These are phyloP conservation scores for Metopia argyrocephala DNA, from an alignment of 2,888 invertebrate species.

Conservation along the genomic window DNA sequence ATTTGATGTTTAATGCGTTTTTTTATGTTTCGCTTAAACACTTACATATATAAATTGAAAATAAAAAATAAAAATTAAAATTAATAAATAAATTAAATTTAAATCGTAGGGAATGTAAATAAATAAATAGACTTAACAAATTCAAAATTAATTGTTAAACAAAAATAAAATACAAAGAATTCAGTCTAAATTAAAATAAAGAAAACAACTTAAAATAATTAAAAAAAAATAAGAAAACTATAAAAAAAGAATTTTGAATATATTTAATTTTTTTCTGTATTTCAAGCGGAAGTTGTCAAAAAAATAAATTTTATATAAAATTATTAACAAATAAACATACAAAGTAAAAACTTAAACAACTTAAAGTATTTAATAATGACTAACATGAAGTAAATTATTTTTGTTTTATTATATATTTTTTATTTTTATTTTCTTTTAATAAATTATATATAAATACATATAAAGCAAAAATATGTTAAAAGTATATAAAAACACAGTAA, in stretches of 20 bases:
- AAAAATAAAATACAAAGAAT: conserved; percentile 48
- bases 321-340: conserved; percentile 2
- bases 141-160: conserved; percentile 56
- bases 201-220: conserved; percentile 61
- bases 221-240: conserved; percentile 46
- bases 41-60: too few relatives aligned
- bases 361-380: conserved; percentile 78
- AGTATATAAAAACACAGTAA: conserved; percentile 47
- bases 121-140: not conserved
- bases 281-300: not conserved
- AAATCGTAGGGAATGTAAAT: too few relatives aligned
- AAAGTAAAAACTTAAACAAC: conserved; percentile 69
- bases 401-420: not conserved
- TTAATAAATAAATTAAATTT: conserved; percentile 59
- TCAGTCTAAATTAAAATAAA: conserved; percentile 36
- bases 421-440: conserved; percentile 28
- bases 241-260: conserved; percentile 22
- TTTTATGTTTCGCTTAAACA: conserved; percentile 31
- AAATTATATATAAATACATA: conserved; percentile 45
- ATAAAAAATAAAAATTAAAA: conserved; percentile 61
- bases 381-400: conserved; percentile 70
- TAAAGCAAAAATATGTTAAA: conserved; percentile 46
- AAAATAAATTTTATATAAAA: conserved; percentile 10
- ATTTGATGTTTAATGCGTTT: conserved; percentile 18
- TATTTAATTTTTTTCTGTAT: not conserved